Conservation (phyloP, 2,113 vertebrate genomes). For the Nesogale talazaci region DNA sequence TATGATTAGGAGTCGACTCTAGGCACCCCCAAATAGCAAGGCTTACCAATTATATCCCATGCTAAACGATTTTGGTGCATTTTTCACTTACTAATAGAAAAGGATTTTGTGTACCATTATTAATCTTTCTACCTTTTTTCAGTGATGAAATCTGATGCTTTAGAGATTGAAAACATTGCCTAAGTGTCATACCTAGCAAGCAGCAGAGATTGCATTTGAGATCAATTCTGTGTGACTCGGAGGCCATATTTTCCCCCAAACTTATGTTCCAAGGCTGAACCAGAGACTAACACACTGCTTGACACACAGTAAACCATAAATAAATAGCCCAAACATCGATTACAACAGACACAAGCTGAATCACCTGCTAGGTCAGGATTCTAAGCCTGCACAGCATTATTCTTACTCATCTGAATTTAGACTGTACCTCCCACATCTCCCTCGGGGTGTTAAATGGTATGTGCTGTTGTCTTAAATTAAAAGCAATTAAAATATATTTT, state of each 20-base stretch:
- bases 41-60: background rate
- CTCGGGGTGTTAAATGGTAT: background rate
- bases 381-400: background rate
- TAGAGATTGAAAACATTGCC: background rate
- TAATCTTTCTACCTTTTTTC: background rate
- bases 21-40: too few species aligned
- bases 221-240: background rate
- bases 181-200: background rate
- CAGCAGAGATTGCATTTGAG: background rate
- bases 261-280: background rate
- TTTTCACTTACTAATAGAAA: slow-evolving; percentile 17
- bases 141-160: background rate
- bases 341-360: background rate
- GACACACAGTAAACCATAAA: background rate
- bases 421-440: too few species aligned
- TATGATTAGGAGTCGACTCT: background rate
- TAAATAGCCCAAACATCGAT: background rate
- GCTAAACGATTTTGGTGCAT: background rate
- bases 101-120: background rate
- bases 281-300: background rate
- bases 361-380: background rate
- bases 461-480: slow-evolving; percentile 30
- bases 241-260: background rate
- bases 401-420: too few species aligned
- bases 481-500: background rate